These are phyloP conservation scores for Notolepis coatsorum DNA, from an alignment of 2,797 vertebrate genomes.

Conservation along the genomic window DNA sequence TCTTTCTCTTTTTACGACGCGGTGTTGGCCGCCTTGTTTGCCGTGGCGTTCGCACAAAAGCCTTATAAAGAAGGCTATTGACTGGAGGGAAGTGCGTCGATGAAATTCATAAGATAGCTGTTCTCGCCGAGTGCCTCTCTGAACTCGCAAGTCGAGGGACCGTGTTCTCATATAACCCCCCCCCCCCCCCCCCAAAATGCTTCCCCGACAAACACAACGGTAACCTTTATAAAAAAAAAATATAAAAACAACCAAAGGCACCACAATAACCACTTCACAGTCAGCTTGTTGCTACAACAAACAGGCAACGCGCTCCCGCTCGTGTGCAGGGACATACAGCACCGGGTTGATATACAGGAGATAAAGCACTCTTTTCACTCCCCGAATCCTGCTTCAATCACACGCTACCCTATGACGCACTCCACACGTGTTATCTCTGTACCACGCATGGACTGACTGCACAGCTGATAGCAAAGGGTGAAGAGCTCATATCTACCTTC, in stretches of 20 bases:
- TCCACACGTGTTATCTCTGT: slow-evolving; percentile 52
- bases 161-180: slow-evolving; percentile 28
- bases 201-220: slow-evolving; percentile 47
- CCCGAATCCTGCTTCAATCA: slow-evolving; percentile 64
- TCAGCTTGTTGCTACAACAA: slow-evolving; percentile 66
- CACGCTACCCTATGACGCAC: slow-evolving; percentile 63
- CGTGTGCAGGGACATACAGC: slow-evolving; percentile 41
- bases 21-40: slow-evolving; percentile 19
- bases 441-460: slow-evolving; percentile 37
- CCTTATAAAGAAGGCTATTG: slow-evolving; percentile 49
- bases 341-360: slow-evolving; percentile 66
- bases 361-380: slow-evolving; percentile 66
- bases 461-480: slow-evolving; percentile 58
- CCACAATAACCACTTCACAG: slow-evolving; percentile 54
- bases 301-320: slow-evolving; percentile 47
- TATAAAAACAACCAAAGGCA: slow-evolving; percentile 23
- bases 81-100: slow-evolving; percentile 51
- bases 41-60: slow-evolving; percentile 54
- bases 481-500: slow-evolving; percentile 48
- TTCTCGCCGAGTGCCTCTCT: slow-evolving; percentile 22
- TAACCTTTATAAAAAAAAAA: slow-evolving; percentile 44
- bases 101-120: slow-evolving; percentile 43
- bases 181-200: no score
- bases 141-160: slow-evolving; percentile 35
- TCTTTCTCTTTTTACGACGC: slow-evolving; percentile 27